Conservation (phyloP, 2,888 invertebrate species). For the Drosophila melanocephala region DNA sequence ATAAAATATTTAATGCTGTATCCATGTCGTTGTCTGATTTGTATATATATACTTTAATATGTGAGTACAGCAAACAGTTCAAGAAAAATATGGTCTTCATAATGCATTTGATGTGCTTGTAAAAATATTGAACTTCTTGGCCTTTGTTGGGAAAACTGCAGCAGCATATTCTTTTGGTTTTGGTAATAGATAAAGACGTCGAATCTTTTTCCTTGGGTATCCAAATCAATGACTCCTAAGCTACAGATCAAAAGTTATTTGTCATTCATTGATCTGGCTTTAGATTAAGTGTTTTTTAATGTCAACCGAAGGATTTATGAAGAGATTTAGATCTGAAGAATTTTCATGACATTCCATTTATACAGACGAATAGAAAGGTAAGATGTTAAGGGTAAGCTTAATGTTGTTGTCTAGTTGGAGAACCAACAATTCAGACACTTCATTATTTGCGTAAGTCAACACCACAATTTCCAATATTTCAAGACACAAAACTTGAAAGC, state of each 20-base stretch:
- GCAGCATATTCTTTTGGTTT: background rate
- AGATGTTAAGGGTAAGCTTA: background rate
- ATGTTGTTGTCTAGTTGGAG: background rate
- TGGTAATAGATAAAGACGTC: background rate
- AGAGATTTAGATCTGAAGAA: background rate
- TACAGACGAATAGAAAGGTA: background rate
- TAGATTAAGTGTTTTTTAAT: background rate
- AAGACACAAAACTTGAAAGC: background rate
- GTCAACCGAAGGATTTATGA: background rate
- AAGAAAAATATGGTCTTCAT: background rate
- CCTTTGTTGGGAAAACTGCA: too few species aligned
- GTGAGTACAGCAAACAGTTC: background rate
- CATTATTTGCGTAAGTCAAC: too few species aligned
- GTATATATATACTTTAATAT: background rate
- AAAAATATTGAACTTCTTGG: background rate
- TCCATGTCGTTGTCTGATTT: slow-evolving; percentile 9
- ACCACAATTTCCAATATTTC: background rate
- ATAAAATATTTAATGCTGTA: slow-evolving; percentile 13
- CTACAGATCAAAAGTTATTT: background rate
- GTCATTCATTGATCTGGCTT: background rate
- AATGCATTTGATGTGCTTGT: background rate
- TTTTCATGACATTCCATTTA: background rate
- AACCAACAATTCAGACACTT: too few species aligned
- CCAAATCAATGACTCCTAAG: background rate
- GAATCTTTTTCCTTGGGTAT: background rate